phyloP scores from a whole-genome alignment of 2,797 vertebrate genomes.

The Cuculus canorus region DNA sequence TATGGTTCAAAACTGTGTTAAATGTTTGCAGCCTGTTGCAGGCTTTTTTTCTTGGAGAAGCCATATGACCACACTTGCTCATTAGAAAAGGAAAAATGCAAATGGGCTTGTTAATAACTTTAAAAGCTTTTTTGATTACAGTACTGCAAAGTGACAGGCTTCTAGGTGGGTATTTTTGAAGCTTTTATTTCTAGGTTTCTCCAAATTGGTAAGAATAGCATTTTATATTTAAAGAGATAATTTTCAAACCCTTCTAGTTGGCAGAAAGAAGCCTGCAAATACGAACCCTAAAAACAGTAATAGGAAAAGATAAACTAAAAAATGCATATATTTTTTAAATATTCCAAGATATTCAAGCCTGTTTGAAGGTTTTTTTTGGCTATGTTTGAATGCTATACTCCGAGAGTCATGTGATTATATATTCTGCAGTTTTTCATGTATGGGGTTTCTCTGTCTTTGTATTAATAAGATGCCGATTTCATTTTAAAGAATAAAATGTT shows the following conservation, averaged over 20 bases:
- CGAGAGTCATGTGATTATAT: not conserved
- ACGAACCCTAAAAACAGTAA: not conserved
- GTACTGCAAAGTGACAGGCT: not conserved
- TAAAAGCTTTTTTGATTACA: not conserved
- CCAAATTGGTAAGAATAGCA: not conserved
- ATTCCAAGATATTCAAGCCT: not conserved
- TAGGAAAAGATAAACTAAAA: not conserved
- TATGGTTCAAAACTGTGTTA: not conserved
- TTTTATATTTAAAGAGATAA: not conserved
- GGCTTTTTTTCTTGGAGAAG: not conserved
- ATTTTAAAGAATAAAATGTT: constrained; percentile 12
- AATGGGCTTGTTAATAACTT: not conserved
- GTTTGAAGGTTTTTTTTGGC: not conserved
- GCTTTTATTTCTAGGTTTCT: not conserved
- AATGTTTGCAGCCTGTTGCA: not conserved
- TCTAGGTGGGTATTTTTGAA: not conserved
- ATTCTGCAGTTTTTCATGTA: not conserved
- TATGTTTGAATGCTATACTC: not conserved
- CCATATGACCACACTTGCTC: not conserved
- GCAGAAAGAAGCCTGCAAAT: not conserved
- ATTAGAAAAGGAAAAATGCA: not conserved
- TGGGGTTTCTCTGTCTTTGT: not conserved
- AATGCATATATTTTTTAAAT: not conserved
- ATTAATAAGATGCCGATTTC: not conserved
- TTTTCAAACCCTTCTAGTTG: not conserved